phyloP scores from a whole-genome alignment of 2,888 invertebrate species.

The Cyrtodaria siliqua region DNA sequence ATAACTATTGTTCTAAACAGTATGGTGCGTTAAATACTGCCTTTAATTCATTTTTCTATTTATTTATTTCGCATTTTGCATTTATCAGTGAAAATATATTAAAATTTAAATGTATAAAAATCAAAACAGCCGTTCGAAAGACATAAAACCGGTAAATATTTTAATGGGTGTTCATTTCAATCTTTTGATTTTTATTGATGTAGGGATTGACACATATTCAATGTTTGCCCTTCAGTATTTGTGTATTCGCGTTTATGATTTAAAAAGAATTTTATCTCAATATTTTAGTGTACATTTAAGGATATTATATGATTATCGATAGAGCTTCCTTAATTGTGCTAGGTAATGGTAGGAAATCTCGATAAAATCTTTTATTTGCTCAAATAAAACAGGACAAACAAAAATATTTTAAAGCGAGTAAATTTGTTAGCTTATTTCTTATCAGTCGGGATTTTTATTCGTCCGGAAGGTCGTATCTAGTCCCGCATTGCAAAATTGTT shows the following conservation, averaged over 20 bases:
- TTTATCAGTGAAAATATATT: too few species aligned
- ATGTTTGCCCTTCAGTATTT: not conserved
- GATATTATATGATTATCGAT: conserved; percentile 55
- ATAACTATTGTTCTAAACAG: too few species aligned
- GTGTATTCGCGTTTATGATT: conserved; percentile 6
- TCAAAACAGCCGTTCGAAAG: conserved; percentile 1
- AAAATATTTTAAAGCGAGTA: conserved; percentile 62
- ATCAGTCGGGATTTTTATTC: conserved; percentile 57
- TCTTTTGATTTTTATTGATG: too few species aligned
- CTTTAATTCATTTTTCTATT: too few species aligned
- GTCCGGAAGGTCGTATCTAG: conserved; percentile 57
- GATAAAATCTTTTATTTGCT: conserved; percentile 66
- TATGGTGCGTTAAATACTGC: too few species aligned
- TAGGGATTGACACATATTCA: not conserved
- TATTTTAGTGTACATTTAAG: conserved; percentile 30
- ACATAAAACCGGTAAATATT: not conserved
- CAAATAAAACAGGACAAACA: conserved; percentile 59
- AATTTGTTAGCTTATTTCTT: conserved; percentile 65
- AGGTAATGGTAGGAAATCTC: conserved; percentile 52
- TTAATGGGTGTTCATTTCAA: too few species aligned
- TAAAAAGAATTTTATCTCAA: conserved; percentile 16
- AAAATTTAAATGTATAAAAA: too few species aligned
- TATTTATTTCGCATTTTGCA: too few species aligned
- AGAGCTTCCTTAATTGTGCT: conserved; percentile 48
- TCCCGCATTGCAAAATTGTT: conserved; percentile 61